phyloP scores from a whole-genome alignment of 2,113 vertebrate genomes.

The Rhinopomastus cyanomelas region DNA sequence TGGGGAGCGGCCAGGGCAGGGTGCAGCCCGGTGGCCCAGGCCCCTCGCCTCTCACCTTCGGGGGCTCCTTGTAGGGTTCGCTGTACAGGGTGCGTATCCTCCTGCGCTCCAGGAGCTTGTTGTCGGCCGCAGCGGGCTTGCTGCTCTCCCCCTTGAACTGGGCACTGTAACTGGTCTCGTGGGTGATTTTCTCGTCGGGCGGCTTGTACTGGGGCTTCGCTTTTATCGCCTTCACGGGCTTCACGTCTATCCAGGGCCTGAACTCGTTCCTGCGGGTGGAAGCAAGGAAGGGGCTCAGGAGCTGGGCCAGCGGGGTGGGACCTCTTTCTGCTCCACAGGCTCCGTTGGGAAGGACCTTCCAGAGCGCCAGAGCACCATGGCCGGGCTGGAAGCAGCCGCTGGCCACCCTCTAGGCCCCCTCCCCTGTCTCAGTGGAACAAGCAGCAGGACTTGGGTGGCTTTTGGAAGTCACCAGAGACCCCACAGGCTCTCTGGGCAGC shows the following conservation, averaged over 20 bases:
- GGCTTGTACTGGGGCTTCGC: slow-evolving; percentile 90
- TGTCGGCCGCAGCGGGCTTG: slow-evolving; percentile 77
- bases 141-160: slow-evolving; percentile 88
- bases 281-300: slow-evolving; percentile 5
- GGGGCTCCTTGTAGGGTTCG: slow-evolving; percentile 86
- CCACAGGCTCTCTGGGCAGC: too few species aligned
- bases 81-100: slow-evolving; percentile 96
- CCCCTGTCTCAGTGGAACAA: too few species aligned
- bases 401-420: too few species aligned
- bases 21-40: neutral
- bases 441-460: too few species aligned
- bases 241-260: slow-evolving; percentile 89
- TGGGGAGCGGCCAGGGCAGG: too few species aligned
- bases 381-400: too few species aligned
- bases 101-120: slow-evolving; percentile 87
- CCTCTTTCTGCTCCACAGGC: neutral
- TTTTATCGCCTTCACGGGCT: slow-evolving; percentile 87
- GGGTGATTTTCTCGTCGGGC: slow-evolving; percentile 83
- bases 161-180: slow-evolving; percentile 93
- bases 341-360: neutral
- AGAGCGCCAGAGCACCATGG: too few species aligned
- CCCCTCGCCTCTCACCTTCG: slow-evolving; percentile 76
- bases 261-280: slow-evolving; percentile 86
- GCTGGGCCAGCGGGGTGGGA: neutral
- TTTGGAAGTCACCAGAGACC: too few species aligned